These are phyloP conservation scores for Urocolius indicus DNA, from an alignment of 2,113 vertebrate species.

Conservation along the genomic window DNA sequence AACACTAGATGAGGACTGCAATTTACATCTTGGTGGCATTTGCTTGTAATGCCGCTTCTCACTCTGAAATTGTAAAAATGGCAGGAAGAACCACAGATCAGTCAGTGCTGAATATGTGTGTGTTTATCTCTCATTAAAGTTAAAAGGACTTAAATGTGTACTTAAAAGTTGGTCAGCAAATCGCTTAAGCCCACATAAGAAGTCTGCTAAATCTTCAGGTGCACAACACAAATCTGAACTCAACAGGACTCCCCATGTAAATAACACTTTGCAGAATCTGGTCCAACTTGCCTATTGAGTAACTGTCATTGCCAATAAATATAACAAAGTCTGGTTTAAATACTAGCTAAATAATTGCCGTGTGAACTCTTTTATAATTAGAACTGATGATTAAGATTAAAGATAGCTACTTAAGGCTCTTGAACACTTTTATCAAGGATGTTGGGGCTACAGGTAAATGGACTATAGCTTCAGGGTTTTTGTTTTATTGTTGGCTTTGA, in stretches of 20 bases:
- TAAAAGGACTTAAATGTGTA: not conserved
- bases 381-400: conserved; percentile 28
- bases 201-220: not conserved
- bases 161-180: not conserved
- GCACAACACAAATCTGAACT: not conserved
- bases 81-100: not conserved
- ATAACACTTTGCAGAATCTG: not conserved
- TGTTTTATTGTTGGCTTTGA: conserved; percentile 66
- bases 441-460: conserved; percentile 51
- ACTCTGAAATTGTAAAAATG: not conserved
- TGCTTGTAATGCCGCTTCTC: not conserved
- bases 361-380: conserved; percentile 1
- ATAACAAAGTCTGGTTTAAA: not conserved
- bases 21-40: not conserved
- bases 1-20: not conserved
- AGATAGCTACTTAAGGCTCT: conserved; percentile 16
- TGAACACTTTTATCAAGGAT: conserved; percentile 7
- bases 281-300: not conserved
- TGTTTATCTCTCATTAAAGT: not conserved
- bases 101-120: not conserved
- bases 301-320: not conserved
- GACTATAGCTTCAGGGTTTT: conserved; percentile 47
- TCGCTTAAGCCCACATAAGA: not conserved
- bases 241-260: rapidly evolving
- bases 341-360: conserved; percentile 7